These are phyloP conservation scores for human (Homo sapiens) DNA, from an alignment of 2,113 vertebrate species.

Conservation along the genomic window DNA sequence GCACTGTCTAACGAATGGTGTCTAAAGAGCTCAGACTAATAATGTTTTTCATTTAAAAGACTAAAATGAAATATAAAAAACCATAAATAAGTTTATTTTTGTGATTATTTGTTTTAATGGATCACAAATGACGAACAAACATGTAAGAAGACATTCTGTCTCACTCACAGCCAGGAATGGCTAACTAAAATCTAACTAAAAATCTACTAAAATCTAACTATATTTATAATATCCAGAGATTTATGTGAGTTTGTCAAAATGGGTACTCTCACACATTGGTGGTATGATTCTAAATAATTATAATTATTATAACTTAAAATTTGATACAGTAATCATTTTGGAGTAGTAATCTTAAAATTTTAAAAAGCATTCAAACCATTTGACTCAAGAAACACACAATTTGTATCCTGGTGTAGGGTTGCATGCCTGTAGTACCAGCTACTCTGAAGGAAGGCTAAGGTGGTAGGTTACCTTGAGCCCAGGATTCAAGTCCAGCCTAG, in stretches of 20 bases:
- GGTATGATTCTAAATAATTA: not conserved
- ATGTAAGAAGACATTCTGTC: not conserved
- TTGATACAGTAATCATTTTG: not conserved
- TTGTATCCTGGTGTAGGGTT: not conserved
- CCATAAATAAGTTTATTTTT: not conserved
- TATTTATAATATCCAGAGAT: not conserved
- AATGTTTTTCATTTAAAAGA: not conserved
- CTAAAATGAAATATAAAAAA: not conserved
- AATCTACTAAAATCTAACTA: too few relatives aligned
- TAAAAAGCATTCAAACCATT: not conserved
- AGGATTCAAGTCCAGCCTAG: too few relatives aligned
- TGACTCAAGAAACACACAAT: not conserved
- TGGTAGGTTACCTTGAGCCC: too few relatives aligned
- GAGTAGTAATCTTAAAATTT: not conserved
- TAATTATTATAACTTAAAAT: not conserved
- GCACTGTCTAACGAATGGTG: not conserved
- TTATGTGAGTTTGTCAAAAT: not conserved
- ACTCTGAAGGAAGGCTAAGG: too few relatives aligned
- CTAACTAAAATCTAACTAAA: not conserved
- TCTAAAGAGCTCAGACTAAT: not conserved
- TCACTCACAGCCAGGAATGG: not conserved
- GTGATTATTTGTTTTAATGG: not conserved
- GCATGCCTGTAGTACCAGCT: too few relatives aligned
- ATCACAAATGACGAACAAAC: not conserved
- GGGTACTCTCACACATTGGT: not conserved